Conservation (phyloP, 2,113 vertebrate genomes). For the Neofelis nebulosa region DNA sequence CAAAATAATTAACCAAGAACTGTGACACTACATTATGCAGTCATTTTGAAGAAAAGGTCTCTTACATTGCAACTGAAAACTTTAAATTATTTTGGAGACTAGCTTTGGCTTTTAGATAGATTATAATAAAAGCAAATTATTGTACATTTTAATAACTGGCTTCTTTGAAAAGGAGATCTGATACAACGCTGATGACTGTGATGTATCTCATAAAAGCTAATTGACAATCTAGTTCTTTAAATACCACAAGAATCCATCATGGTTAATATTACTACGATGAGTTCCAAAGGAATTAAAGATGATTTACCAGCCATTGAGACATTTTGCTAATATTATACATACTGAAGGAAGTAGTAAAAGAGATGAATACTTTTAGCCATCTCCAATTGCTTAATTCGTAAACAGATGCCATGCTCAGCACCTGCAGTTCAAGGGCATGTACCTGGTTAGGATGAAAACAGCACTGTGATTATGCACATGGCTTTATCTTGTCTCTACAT, state of each 20-base stretch:
- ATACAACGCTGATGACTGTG: constrained; percentile 71
- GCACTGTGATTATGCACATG: background rate
- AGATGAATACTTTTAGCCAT: constrained; percentile 55
- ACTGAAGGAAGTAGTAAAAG: constrained; percentile 69
- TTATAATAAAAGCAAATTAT: constrained; percentile 84
- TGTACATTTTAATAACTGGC: constrained; percentile 80
- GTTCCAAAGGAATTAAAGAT: constrained; percentile 80
- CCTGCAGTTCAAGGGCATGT: constrained; percentile 25
- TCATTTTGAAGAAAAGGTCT: constrained; percentile 74
- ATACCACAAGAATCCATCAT: constrained; percentile 82
- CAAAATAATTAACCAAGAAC: constrained; percentile 78
- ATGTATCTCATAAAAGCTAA: constrained; percentile 82
- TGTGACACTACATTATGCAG: constrained; percentile 57
- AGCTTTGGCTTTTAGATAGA: constrained; percentile 79
- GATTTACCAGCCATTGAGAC: constrained; percentile 78
- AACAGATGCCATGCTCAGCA: constrained; percentile 28
- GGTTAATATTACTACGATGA: constrained; percentile 74
- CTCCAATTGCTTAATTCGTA: constrained; percentile 1
- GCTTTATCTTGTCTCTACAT: background rate
- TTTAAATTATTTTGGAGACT: constrained; percentile 78
- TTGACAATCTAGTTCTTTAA: constrained; percentile 84
- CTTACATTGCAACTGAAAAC: constrained; percentile 79
- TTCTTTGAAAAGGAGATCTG: constrained; percentile 78
- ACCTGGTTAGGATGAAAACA: background rate
- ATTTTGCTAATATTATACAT: constrained; percentile 75